Evolutionary conservation across 2,797 vertebrate species (phyloP), one percentile per base, ranked within the genome.

Genomic region (Chaunax sp.): DNA sequence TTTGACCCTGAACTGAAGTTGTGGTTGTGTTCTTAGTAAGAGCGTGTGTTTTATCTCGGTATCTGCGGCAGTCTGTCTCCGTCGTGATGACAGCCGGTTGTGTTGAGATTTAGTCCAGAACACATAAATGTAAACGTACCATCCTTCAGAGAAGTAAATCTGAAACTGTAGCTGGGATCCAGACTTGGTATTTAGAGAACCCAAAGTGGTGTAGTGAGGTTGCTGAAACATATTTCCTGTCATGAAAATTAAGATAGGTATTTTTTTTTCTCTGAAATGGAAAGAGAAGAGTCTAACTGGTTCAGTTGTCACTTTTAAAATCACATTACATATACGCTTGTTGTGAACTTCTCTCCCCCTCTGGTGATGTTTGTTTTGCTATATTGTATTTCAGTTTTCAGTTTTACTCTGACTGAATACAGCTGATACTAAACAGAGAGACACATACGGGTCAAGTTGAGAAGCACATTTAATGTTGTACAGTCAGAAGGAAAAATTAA

Each of bases 201-300:
- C 45, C 20, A 22, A 30, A 66, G 14, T 45, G 22, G 20, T 69
- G 53, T 20, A 12, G n/a, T 35, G 40, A 64, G 25, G 58, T 66
- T 40, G 28, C 11, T 72, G 18, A 69, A 59, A 62, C 66, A 12
- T 53, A 25, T 7, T 77, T 80, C 62, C 75, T 72, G 44, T 73
- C 47, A 58, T 75, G 44, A 64, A 43, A 66, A 52, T 49, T 52
- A 10, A 26, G 25, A 70, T 12, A 8, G 52, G 11, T 30, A 6
- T 13, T 69, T 38, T 12, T 59, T 38, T 9, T 19, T 16, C 16
- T 35, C 30, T 22, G 4, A 37, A 22, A 19, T 40, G 1, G 20
- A 63, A 2, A 18, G 2, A 43, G 18, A 35, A 46, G 3, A 61
- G 3, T 16, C 7, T 25, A 18, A 16, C 3, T 26, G 14, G 12